Evolutionary conservation across 2,888 invertebrate species (phyloP), one percentile per base, ranked within the genome.

Genomic region (Pseudococcus viburni): DNA sequence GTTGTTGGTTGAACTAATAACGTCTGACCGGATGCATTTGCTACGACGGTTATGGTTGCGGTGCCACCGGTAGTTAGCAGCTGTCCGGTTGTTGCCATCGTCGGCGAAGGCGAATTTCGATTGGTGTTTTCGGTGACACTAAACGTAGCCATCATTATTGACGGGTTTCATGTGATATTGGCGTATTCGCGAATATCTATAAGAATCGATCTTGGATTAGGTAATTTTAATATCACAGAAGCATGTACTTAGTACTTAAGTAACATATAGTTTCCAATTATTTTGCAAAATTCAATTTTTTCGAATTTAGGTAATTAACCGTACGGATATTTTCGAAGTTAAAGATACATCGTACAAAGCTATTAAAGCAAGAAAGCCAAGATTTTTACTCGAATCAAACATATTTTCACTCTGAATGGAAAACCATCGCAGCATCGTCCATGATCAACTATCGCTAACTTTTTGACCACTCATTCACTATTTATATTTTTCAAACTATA

Each of bases 21-120:
- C n/a, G 89, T 89, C 55, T 89, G 89, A 89, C 89, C 89, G 51
- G 86, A 86, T 2, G 89, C 89, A 80, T 89, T 89, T 48, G 89
- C 89, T 77, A 89, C 89, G 7, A 89, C 89, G 55, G 89, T 89
- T 80, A 89, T 89, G 7, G 89, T 89, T 84, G 89, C 85, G n/a
- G 88, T 64, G 33, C 88, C 88, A 55, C 73, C 88, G n/a, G 88
- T 84, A 64, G 84, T 84, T 73, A 88, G 51, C 68, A 88, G 68
- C 73, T 88, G 88, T 15, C 88, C 88, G 55, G 88, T 68, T 84
- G 88, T 84, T 73, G 88, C 88, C 77, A 85, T 88, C n/a, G 88
- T 85, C n/a, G 83, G 83, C 48, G 88, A 68, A 9, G 88, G 85
- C 33, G 88, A 85, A 51, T 88, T 83, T 46, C 80, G 80, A 26